phyloP scores from a whole-genome alignment of 1,140 invertebrate genomes.

The Sminthurinus signatus region DNA sequence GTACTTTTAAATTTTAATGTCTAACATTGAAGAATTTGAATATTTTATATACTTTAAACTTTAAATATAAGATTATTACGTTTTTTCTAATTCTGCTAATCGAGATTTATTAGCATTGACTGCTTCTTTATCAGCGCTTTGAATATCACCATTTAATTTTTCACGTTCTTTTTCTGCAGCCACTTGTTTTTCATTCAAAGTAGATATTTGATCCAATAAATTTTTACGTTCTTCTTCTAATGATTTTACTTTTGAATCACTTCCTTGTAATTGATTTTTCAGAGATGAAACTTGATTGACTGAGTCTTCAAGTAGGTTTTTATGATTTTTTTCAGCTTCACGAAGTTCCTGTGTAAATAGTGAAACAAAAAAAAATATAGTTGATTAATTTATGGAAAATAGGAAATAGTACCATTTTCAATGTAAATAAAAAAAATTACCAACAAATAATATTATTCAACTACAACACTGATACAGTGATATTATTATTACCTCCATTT shows the following conservation, averaged over 20 bases:
- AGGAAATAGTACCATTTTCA: too few species aligned
- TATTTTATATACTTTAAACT: not conserved
- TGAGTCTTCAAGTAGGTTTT: constrained; percentile 23
- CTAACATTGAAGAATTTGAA: not conserved
- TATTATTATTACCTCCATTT: constrained; percentile 19
- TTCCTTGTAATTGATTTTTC: constrained; percentile 7
- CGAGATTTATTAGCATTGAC: not conserved
- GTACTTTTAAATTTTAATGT: not conserved
- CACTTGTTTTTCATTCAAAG: constrained; percentile 1
- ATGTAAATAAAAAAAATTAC: not conserved
- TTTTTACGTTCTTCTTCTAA: constrained; percentile 12
- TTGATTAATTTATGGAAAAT: not conserved
- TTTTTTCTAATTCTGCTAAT: too few species aligned
- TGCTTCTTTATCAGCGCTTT: not conserved
- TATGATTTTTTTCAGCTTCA: constrained; percentile 27
- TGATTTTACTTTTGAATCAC: not conserved
- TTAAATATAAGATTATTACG: too few species aligned
- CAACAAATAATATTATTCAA: too few species aligned
- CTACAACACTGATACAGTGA: too few species aligned
- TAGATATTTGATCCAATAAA: constrained; percentile 10
- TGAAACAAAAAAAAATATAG: too few species aligned
- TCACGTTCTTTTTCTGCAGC: constrained; percentile 20
- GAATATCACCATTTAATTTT: constrained; percentile 18
- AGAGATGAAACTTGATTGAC: not conserved
- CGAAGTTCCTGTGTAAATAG: constrained; percentile 19